A percentile compares a stretch with the other conserved stretches of the same genome.
Evolutionary conservation across 2,888 invertebrate genomes (phyloP).

Genomic region (Catocala nupta): DNA sequence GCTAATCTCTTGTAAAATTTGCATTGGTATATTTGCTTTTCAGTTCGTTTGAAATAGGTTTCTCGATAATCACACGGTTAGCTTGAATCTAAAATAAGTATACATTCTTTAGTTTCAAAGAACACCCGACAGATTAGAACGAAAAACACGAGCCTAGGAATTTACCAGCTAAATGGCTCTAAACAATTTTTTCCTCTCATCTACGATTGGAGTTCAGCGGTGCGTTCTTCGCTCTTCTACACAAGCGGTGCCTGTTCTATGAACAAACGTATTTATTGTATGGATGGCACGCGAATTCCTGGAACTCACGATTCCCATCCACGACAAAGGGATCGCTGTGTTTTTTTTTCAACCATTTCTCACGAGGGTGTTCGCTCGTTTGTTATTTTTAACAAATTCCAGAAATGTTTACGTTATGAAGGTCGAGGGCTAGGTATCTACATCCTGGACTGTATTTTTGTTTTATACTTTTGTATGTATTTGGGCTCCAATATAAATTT

Average conservation of each 20-base stretch:
- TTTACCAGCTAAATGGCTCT: conserved; percentile 41
- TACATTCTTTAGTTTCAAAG: conserved; percentile 33
- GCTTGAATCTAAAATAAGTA: conserved; percentile 7
- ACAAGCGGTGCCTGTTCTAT: conserved; percentile 65
- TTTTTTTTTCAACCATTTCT: conserved; percentile 73
- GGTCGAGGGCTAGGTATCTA: conserved; percentile 65
- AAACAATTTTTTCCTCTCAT: conserved; percentile 44
- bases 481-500: background rate
- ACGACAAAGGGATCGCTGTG: conserved; percentile 68
- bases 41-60: background rate
- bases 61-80: background rate
- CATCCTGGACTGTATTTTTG: conserved; percentile 31
- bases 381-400: conserved; percentile 80
- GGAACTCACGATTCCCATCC: conserved; percentile 82
- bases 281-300: conserved; percentile 84
- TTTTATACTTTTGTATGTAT: conserved; percentile 8
- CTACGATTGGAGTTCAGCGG: conserved; percentile 32
- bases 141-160: conserved; percentile 39
- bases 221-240: conserved; percentile 46
- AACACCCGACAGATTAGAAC: conserved; percentile 37
- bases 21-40: background rate
- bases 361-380: conserved; percentile 75
- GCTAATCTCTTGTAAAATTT: conserved; percentile 29
- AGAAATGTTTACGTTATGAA: conserved; percentile 78
- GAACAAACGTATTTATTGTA: conserved; percentile 64